Base-by-base conservation (phyloP, 2,113 vertebrate species). In the Dolichotis patagonum region DNA sequence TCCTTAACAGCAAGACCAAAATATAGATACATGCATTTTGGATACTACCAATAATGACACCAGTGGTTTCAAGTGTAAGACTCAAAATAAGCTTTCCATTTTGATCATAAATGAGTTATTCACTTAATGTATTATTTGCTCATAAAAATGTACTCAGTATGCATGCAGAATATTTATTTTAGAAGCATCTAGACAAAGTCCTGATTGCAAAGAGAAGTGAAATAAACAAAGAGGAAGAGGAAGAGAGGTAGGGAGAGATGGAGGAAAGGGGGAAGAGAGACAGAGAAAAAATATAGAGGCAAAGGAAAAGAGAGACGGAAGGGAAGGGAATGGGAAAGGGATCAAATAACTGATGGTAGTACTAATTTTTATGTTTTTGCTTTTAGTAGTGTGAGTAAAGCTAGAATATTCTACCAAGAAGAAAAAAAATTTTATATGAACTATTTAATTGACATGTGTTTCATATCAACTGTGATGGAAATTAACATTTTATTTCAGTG, bases 401-500 rank as follows among this genome's bases (percentile, higher is more conserved):
- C 4, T 41, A 63, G 11, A 90, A 14, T 88, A 87, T 96, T 49
- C 10, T 3, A 88, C 9, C 22, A 95, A 58, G 11, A 73, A 92
- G 82, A 91, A 58, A 88, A 88, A 16, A 9, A 24, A 95, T 49
- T 52, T 84, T 80, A 49, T 84, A 80, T 84, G 11, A 80, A 69
- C 2, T 88, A 58, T 60, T 96, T 75, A 56, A 26, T 65, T 96
- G 67, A 62, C 26, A 71, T 56, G 9, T 30, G 16, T 85, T 63
- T 30, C 12, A 89, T 16, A 92, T 17, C 43, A 88, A 52, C 22
- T 65, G 8, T 77, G 87, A n/a, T 3, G 54, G 1, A 26, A 85
- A 90, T 83, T 96, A 90, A 88, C 35, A 92, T 96, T 35, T 95
- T 95, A 41, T 92, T 95, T 81, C 73, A 86, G 7, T 80, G 32